These are phyloP conservation scores for Chironomus tentans DNA, from an alignment of 2,888 invertebrate genomes.

Conservation along the genomic window DNA sequence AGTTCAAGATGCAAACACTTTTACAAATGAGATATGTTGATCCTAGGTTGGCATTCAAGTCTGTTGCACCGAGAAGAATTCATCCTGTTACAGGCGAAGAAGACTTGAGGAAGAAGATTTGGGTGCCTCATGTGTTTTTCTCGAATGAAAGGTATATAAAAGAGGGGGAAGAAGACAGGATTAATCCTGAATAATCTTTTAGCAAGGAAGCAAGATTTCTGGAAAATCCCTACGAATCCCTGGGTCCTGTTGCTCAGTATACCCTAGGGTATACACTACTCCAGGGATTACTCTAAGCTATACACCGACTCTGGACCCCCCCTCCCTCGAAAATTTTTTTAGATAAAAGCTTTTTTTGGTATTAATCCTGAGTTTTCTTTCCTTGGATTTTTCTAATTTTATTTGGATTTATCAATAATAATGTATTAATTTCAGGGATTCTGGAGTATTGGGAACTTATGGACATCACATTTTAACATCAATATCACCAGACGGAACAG, in stretches of 20 bases:
- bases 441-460: conserved; percentile 68
- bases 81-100: conserved; percentile 62
- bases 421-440: conserved; percentile 41
- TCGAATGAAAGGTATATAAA: conserved; percentile 53
- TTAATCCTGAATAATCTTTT: no score
- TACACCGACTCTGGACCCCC: no score
- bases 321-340: no score
- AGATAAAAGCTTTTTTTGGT: no score
- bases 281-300: no score
- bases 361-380: no score
- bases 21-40: conserved; percentile 74
- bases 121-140: conserved; percentile 78
- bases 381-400: no score
- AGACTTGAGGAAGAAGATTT: conserved; percentile 58
- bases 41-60: conserved; percentile 56
- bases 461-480: conserved; percentile 70
- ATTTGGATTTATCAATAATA: neutral
- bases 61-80: conserved; percentile 56
- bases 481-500: conserved; percentile 68
- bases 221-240: no score
- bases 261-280: no score
- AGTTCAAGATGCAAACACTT: conserved; percentile 74
- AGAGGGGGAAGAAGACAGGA: no score
- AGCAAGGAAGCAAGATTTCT: no score
- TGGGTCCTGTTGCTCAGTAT: no score